Percentiles rank a stretch among this genome's conserved stretches.
Evolutionary conservation across 2,888 invertebrate genomes (phyloP).

Genomic region (Dasypolia templi): DNA sequence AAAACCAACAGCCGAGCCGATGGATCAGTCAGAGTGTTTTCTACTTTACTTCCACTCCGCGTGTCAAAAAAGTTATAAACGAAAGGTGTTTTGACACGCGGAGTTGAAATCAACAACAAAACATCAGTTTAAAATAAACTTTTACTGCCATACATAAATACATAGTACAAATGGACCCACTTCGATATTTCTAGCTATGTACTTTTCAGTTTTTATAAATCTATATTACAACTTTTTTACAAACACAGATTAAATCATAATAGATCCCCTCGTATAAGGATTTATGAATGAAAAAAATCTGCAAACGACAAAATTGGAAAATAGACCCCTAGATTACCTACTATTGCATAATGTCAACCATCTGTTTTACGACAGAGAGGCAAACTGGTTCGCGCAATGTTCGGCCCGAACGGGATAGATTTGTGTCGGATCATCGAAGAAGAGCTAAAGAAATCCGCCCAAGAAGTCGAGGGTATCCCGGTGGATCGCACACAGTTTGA

Average conservation of each 20-base stretch:
- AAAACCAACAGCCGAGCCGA: no score
- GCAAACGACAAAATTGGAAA: no score
- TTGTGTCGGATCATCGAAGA: slow-evolving; percentile 83
- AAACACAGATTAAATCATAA: background rate
- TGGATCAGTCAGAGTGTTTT: no score
- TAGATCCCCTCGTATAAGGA: background rate
- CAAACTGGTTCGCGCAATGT: slow-evolving; percentile 87
- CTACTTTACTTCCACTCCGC: no score
- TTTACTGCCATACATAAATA: no score
- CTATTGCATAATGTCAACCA: background rate
- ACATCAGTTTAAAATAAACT: background rate
- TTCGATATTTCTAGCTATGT: background rate
- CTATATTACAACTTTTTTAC: background rate
- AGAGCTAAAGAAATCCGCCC: slow-evolving; percentile 72
- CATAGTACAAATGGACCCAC: background rate
- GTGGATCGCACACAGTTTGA: slow-evolving; percentile 69
- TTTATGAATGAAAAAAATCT: background rate
- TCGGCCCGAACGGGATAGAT: slow-evolving; percentile 88
- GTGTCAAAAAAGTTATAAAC: no score
- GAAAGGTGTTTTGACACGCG: background rate
- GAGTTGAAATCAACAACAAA: background rate
- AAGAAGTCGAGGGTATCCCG: slow-evolving; percentile 73
- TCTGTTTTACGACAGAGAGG: slow-evolving; percentile 72
- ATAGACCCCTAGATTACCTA: background rate
- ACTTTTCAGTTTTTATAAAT: background rate